phyloP scores from a whole-genome alignment of 2,113 vertebrate genomes.

The Scomber colias region DNA sequence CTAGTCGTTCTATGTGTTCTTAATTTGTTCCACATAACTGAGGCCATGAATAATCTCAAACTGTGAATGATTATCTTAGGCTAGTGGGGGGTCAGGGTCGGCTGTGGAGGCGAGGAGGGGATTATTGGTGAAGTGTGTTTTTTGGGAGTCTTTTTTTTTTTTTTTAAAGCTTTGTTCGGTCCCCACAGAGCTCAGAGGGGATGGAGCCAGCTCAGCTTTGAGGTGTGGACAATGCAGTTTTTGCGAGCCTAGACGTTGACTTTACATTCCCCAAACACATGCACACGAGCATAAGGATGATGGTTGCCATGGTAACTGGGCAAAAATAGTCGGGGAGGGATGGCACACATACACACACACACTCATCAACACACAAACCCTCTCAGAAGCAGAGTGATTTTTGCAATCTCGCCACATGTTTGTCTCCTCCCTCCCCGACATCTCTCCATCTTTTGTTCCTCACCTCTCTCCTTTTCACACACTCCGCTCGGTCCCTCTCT shows the following conservation, averaged over 20 bases:
- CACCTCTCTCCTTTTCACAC: not conserved
- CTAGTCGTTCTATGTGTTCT: constrained; percentile 59
- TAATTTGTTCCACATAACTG: constrained; percentile 71
- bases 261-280: constrained; percentile 55
- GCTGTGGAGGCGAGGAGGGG: not conserved
- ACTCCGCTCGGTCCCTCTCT: not conserved
- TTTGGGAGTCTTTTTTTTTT: constrained; percentile 2
- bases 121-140: constrained; percentile 24
- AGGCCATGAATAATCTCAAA: constrained; percentile 58
- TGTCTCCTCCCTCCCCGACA: constrained; percentile 35
- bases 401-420: constrained; percentile 15
- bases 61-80: constrained; percentile 53
- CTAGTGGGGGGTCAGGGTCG: not conserved
- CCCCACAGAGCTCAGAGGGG: not conserved
- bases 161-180: not conserved
- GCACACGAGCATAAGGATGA: constrained; percentile 27
- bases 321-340: constrained; percentile 65
- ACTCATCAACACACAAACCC: constrained; percentile 25
- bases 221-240: constrained; percentile 48
- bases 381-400: constrained; percentile 28
- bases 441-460: constrained; percentile 32
- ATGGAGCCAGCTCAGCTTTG: not conserved
- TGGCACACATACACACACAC: not conserved
- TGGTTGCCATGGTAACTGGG: constrained; percentile 72
- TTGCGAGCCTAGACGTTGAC: constrained; percentile 23